phyloP scores from a whole-genome alignment of 2,113 vertebrate genomes.

The Elephas maximus region DNA sequence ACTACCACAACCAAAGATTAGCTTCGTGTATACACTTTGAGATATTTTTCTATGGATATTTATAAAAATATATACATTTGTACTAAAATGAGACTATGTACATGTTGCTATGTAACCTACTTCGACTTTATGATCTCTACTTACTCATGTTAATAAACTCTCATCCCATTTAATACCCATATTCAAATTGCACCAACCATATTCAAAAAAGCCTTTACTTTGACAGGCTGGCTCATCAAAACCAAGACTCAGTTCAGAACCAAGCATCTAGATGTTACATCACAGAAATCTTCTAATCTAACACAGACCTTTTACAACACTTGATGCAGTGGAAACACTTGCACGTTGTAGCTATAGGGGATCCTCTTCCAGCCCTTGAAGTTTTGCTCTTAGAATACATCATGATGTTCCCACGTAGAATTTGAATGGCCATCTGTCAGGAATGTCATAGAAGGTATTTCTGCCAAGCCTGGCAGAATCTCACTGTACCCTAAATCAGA shows the following conservation, averaged over 20 bases:
- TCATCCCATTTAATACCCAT: not conserved
- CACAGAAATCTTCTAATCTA: not conserved
- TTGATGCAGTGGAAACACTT: not conserved
- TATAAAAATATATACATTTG: not conserved
- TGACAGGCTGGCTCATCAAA: not conserved
- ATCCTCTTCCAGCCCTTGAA: not conserved
- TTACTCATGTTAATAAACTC: not conserved
- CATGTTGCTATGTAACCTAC: not conserved
- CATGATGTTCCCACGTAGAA: not conserved
- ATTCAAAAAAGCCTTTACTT: not conserved
- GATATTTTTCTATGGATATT: not conserved
- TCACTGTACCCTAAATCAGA: not conserved
- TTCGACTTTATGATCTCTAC: not conserved
- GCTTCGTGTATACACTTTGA: not conserved
- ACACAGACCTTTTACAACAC: too few relatives aligned
- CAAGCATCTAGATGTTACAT: not conserved
- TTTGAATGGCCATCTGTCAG: not conserved
- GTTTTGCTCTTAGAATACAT: not conserved
- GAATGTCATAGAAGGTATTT: not conserved
- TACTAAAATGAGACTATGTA: not conserved
- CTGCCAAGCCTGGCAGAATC: not conserved
- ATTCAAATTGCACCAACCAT: not conserved
- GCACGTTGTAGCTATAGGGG: too few relatives aligned
- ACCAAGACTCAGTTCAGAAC: not conserved
- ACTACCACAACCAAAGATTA: not conserved